phyloP scores from a whole-genome alignment of 2,113 vertebrate species.

The Cephalopholis sonnerati region DNA sequence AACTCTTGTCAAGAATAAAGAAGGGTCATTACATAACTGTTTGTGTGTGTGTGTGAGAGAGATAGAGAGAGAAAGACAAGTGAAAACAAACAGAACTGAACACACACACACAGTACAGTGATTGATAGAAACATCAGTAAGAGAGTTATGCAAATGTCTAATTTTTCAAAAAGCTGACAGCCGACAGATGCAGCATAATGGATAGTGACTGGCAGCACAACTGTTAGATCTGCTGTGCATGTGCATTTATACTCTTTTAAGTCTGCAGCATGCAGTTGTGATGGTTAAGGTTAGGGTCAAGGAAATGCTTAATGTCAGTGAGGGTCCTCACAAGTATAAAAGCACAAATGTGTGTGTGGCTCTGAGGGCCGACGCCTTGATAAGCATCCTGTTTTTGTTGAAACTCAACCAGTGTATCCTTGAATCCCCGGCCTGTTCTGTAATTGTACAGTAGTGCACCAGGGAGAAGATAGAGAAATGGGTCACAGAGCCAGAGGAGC shows the following conservation, averaged over 20 bases:
- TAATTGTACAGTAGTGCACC: conserved; percentile 33
- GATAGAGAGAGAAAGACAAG: too few relatives aligned
- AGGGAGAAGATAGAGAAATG: conserved; percentile 44
- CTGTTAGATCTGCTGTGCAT: neutral
- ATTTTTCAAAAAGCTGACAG: neutral
- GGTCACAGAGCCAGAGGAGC: conserved; percentile 38
- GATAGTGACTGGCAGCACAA: neutral
- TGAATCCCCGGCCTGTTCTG: conserved; percentile 21
- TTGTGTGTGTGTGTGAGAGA: neutral
- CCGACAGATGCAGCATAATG: too few relatives aligned
- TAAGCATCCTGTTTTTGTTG: conserved; percentile 66
- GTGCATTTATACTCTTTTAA: too few relatives aligned
- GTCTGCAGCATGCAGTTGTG: neutral
- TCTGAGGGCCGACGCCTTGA: conserved; percentile 38
- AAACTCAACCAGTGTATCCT: conserved; percentile 23
- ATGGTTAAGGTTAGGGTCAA: neutral
- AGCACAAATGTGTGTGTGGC: neutral
- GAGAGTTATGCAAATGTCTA: neutral
- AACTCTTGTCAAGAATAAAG: neutral
- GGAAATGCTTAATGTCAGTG: neutral
- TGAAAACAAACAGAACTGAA: too few relatives aligned
- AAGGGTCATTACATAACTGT: neutral
- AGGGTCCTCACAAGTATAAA: neutral
- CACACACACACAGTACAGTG: too few relatives aligned
- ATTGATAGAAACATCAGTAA: conserved; percentile 4